These are phyloP conservation scores for Plemyria rubiginata DNA, from an alignment of 2,888 invertebrate species.

Conservation along the genomic window DNA sequence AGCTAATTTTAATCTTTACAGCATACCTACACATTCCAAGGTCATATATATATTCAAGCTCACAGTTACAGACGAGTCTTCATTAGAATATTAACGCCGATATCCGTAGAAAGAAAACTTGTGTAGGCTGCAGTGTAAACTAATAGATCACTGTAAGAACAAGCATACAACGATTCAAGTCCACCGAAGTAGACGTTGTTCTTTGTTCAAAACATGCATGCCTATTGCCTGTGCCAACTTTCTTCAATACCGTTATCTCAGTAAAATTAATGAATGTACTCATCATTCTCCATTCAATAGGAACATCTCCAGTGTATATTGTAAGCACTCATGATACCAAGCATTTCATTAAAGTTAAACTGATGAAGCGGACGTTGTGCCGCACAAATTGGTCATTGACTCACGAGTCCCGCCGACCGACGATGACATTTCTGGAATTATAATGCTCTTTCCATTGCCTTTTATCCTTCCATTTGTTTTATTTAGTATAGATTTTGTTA, in stretches of 20 bases:
- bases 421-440: slow-evolving; percentile 61
- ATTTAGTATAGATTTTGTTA: slow-evolving; percentile 57
- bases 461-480: slow-evolving; percentile 49
- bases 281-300: slow-evolving; percentile 39
- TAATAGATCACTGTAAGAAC: slow-evolving; percentile 15
- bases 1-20: slow-evolving; percentile 31
- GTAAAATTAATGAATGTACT: slow-evolving; percentile 39
- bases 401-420: slow-evolving; percentile 42
- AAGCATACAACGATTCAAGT: slow-evolving; percentile 14
- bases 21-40: slow-evolving; percentile 25
- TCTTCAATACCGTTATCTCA: slow-evolving; percentile 37
- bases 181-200: slow-evolving; percentile 15
- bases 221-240: slow-evolving; percentile 28
- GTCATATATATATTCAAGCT: slow-evolving; percentile 31
- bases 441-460: slow-evolving; percentile 58
- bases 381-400: slow-evolving; percentile 64
- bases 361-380: slow-evolving; percentile 52
- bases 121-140: background rate
- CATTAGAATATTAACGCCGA: slow-evolving; percentile 14
- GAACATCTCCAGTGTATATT: slow-evolving; percentile 36
- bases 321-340: slow-evolving; percentile 32
- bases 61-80: slow-evolving; percentile 5
- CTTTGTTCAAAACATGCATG: slow-evolving; percentile 22
- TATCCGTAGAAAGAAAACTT: background rate
- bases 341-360: slow-evolving; percentile 42